Conservation (phyloP, 2,888 invertebrate species). For the Sinodicranocentrus sp. region DNA sequence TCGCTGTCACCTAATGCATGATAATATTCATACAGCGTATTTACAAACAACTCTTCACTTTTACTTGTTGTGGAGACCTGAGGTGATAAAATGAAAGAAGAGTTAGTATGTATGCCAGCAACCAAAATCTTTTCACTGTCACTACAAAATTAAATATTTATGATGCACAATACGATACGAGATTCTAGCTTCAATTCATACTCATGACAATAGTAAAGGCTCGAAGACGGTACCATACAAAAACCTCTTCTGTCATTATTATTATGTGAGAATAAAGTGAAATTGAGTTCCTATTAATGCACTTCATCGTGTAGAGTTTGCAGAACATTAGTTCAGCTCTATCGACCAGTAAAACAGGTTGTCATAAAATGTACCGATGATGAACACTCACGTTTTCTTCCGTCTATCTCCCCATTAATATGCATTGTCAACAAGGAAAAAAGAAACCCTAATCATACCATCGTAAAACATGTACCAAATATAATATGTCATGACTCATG, state of each 20-base stretch:
- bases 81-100: too few species aligned
- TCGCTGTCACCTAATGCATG: too few species aligned
- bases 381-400: conserved; percentile 48
- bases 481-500: conserved; percentile 36
- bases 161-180: neutral
- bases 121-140: too few species aligned
- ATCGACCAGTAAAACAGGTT: conserved; percentile 64
- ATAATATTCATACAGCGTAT: too few species aligned
- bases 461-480: conserved; percentile 13
- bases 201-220: neutral
- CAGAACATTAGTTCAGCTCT: conserved; percentile 47
- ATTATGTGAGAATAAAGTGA: too few species aligned
- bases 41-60: too few species aligned
- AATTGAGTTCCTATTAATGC: too few species aligned
- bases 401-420: conserved; percentile 33
- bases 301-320: neutral
- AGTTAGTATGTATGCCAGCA: too few species aligned
- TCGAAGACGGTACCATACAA: too few species aligned
- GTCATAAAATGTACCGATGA: conserved; percentile 42
- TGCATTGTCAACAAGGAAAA: conserved; percentile 34
- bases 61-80: too few species aligned
- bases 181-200: neutral
- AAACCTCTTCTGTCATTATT: too few species aligned
- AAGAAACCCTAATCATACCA: neutral
- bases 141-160: too few species aligned